These are phyloP conservation scores for Pilophorus perplexus DNA, from an alignment of 2,888 invertebrate species.

Conservation along the genomic window DNA sequence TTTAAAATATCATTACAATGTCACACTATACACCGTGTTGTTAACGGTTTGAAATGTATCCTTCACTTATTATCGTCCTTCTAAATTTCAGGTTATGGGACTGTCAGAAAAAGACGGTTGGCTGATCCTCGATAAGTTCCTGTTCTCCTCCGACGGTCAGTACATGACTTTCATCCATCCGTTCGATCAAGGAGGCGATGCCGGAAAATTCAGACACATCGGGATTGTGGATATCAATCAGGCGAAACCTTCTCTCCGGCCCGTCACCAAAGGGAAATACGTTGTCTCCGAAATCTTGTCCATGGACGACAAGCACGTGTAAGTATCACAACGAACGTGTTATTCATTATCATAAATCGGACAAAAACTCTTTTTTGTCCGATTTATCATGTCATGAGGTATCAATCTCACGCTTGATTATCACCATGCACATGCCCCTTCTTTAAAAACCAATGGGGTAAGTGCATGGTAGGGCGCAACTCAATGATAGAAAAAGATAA, in stretches of 20 bases:
- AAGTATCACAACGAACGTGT: constrained; percentile 51
- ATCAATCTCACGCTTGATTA: no score
- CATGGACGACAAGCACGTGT: constrained; percentile 73
- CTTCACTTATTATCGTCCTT: no score
- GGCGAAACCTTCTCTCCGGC: constrained; percentile 45
- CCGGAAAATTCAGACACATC: constrained; percentile 61
- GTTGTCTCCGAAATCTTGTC: constrained; percentile 70
- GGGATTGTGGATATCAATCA: constrained; percentile 57
- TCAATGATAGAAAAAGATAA: no score
- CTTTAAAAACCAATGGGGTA: no score
- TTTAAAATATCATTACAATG: background rate
- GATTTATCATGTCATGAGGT: no score
- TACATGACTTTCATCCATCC: constrained; percentile 72
- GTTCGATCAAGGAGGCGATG: constrained; percentile 55
- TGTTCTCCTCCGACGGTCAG: constrained; percentile 60
- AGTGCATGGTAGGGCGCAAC: no score
- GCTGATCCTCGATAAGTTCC: constrained; percentile 61
- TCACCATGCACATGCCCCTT: no score
- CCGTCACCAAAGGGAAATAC: constrained; percentile 63
- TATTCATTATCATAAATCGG: background rate
- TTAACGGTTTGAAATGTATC: no score
- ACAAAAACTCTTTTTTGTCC: no score
- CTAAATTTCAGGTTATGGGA: constrained; percentile 40
- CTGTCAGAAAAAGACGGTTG: constrained; percentile 58
- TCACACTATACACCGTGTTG: background rate